Base-by-base conservation (phyloP, 1,140 invertebrate species). In the Drosophila ercepeae region DNA sequence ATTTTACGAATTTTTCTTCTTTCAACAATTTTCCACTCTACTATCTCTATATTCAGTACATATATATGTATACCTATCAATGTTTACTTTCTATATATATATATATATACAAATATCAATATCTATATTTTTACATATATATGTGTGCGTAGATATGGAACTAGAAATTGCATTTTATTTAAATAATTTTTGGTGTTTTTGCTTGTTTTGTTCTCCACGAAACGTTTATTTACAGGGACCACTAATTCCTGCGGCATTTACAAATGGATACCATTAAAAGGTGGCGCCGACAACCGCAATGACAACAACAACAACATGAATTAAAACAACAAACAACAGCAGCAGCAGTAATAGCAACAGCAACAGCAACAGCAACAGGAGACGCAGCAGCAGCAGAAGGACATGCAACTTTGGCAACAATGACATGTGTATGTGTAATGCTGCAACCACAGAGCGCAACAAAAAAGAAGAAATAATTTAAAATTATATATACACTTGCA, bases 201-300 rank as follows among this genome's bases (percentile, higher is more conserved):
- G 60, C 78, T 73, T 78, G 79, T 86, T 86, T 84, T 84, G 79
- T 86, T 71, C 75, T 63, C 50, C 74, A 60, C 82, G 76, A 81
- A 86, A 86, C 77, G 59, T 88, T 82, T 89, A 75, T 88, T 90
- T 88, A 61, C 94, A 97, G 96, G 96, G 96, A 92, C 96, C 96
- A 92, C 93, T 97, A 94, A 97, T 97, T 94, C 96, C 96, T 93
- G 96, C 96, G 93, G 96, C 96, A 93, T 97, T 97, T 93, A 97
- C 96, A 94, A 97, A 97, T 93, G 96, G 96, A 94, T 97, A 97
- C 94, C 96, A 97, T 95, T 97, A 96, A 97, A 93, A 81, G 78
- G 89, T 89, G 84, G 84, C 75, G 82, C 69, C 78, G 75, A 90
- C 82, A 72, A 82, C 78, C 83, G 78, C 82, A 90, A 75, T 78